A percentile compares a stretch with the other conserved stretches of the same genome.
Evolutionary conservation across 1,140 invertebrate species (phyloP).

Genomic region (Streblospio benedicti): DNA sequence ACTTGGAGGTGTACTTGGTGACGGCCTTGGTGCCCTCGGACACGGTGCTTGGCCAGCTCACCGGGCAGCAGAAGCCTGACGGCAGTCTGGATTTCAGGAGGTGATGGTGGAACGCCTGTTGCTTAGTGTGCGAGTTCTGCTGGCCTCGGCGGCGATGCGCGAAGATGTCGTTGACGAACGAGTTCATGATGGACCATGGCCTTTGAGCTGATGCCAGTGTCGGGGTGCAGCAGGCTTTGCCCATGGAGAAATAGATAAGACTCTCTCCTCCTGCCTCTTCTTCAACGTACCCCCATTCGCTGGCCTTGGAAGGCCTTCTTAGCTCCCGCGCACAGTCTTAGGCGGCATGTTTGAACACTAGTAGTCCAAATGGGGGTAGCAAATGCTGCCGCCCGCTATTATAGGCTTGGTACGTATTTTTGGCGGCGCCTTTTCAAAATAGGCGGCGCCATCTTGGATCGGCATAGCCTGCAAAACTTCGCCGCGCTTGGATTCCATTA

Average conservation of each 20-base stretch:
- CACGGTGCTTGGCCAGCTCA: slow-evolving; percentile 55
- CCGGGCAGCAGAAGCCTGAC: slow-evolving; percentile 55
- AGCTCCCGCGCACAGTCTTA: slow-evolving; percentile 5
- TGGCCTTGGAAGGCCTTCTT: slow-evolving; percentile 7
- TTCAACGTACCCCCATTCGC: slow-evolving; percentile 8
- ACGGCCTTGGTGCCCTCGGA: slow-evolving; percentile 55
- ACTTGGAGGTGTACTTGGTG: slow-evolving; percentile 55
- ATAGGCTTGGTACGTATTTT: no score
- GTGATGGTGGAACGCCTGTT: slow-evolving; percentile 45
- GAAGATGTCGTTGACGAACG: slow-evolving; percentile 52
- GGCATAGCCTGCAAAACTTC: no score
- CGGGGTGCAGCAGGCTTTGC: slow-evolving; percentile 63
- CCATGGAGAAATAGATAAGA: no score
- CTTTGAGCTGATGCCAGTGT: slow-evolving; percentile 56
- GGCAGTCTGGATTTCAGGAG: slow-evolving; percentile 55
- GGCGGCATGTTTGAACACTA: slow-evolving; percentile 44
- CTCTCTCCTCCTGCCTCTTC: slow-evolving; percentile 51
- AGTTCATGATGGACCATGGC: slow-evolving; percentile 56
- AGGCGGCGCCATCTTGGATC: no score
- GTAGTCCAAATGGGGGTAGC: no score
- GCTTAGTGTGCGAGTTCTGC: slow-evolving; percentile 30
- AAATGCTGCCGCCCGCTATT: no score
- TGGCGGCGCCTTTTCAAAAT: no score
- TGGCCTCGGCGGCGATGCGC: slow-evolving; percentile 61
- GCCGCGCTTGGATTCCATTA: no score